Percentiles rank a stretch among this genome's conserved stretches.
Evolutionary conservation across 2,113 vertebrate genomes (phyloP).

Genomic region (Motacilla alba): DNA sequence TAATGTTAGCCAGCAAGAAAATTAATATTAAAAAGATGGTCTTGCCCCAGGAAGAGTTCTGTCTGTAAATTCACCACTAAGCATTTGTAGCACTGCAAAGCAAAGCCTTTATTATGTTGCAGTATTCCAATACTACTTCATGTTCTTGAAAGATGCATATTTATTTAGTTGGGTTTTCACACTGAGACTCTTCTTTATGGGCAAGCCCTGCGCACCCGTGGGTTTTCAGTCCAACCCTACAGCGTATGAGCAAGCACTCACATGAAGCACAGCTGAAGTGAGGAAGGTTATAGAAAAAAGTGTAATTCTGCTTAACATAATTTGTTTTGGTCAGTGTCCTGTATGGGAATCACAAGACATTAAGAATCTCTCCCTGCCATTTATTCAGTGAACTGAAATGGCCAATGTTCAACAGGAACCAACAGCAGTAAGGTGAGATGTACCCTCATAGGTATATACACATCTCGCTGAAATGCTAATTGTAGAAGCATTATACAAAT

Average conservation of each 20-base stretch:
- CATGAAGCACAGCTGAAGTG: neutral
- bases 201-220: neutral
- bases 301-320: neutral
- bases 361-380: neutral
- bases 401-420: neutral
- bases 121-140: neutral
- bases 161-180: neutral
- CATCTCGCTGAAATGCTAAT: neutral
- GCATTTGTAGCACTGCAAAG: neutral
- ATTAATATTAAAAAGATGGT: neutral
- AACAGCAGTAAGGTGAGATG: neutral
- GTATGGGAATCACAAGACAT: neutral
- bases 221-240: neutral
- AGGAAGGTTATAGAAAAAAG: neutral
- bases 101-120: neutral
- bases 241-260: neutral
- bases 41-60: neutral
- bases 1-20: neutral
- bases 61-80: neutral
- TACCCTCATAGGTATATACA: neutral
- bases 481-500: neutral
- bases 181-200: neutral
- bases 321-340: neutral
- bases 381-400: neutral
- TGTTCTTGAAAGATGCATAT: neutral